These are phyloP conservation scores for Lamellibrachia luymesi DNA, from an alignment of 1,140 invertebrate species.

Conservation along the genomic window DNA sequence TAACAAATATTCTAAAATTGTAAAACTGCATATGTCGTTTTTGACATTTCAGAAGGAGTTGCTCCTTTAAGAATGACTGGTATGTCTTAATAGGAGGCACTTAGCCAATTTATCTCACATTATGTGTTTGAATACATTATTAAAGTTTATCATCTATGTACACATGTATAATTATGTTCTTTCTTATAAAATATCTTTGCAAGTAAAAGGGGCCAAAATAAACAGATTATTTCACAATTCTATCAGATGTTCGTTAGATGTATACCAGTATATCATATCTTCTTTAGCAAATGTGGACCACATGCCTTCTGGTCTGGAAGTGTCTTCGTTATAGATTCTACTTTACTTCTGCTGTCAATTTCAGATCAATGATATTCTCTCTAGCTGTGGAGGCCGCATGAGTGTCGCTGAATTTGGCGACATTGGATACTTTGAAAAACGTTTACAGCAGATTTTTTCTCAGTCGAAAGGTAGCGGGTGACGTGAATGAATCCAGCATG, in stretches of 20 bases:
- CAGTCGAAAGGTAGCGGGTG: not conserved
- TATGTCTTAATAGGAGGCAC: not conserved
- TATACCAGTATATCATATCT: not conserved
- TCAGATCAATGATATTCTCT: conserved; percentile 56
- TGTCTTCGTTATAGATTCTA: not conserved
- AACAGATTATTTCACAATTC: not conserved
- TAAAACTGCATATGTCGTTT: too few relatives aligned
- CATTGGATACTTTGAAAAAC: conserved; percentile 12
- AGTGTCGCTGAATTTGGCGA: conserved; percentile 29
- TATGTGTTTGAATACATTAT: not conserved
- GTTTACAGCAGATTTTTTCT: conserved; percentile 13
- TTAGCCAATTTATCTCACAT: too few relatives aligned
- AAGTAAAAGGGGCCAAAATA: not conserved
- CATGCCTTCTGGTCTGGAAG: not conserved
- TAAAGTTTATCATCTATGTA: not conserved
- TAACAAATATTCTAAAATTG: too few relatives aligned
- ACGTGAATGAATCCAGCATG: not conserved
- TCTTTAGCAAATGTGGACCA: not conserved
- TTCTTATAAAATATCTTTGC: not conserved
- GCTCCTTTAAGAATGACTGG: not conserved
- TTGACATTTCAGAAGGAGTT: too few relatives aligned
- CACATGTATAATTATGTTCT: not conserved
- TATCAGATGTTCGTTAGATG: not conserved
- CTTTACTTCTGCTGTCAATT: conserved; percentile 13
- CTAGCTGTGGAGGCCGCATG: conserved; percentile 51